phyloP scores from a whole-genome alignment of 2,113 vertebrate species.

The Sapayoa aenigma region DNA sequence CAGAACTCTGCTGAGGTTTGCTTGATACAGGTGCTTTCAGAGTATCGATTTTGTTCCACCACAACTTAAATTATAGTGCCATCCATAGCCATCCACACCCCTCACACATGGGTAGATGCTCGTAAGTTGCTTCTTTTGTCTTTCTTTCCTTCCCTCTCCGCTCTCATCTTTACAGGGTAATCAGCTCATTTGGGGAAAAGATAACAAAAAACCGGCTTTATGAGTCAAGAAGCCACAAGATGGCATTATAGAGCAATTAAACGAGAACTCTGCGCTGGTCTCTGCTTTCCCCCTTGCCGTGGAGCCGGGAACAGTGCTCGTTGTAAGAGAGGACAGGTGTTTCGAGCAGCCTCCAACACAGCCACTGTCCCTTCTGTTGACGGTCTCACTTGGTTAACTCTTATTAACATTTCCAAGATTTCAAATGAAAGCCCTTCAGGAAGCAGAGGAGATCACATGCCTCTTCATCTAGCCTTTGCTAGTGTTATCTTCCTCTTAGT shows the following conservation, averaged over 20 bases:
- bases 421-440: constrained; percentile 21
- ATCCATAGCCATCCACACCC: neutral
- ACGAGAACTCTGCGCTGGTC: neutral
- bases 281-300: neutral
- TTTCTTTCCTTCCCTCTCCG: neutral
- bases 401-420: constrained; percentile 51
- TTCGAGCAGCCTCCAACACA: constrained; percentile 7
- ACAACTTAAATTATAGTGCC: neutral
- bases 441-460: neutral
- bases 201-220: neutral
- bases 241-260: constrained; percentile 70
- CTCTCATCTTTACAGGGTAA: neutral
- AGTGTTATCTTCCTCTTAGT: neutral
- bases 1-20: neutral
- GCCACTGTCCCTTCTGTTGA: constrained; percentile 46
- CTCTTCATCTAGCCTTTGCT: neutral
- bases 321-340: constrained; percentile 28
- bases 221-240: constrained; percentile 60
- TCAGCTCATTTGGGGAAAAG: neutral
- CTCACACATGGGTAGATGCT: neutral
- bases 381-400: constrained; percentile 54
- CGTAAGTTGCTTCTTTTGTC: neutral
- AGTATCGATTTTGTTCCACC: rapidly evolving
- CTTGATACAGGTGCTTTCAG: neutral
- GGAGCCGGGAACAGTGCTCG: neutral